phyloP scores from a whole-genome alignment of 2,888 invertebrate genomes.

The Platynereis dumerilii region DNA sequence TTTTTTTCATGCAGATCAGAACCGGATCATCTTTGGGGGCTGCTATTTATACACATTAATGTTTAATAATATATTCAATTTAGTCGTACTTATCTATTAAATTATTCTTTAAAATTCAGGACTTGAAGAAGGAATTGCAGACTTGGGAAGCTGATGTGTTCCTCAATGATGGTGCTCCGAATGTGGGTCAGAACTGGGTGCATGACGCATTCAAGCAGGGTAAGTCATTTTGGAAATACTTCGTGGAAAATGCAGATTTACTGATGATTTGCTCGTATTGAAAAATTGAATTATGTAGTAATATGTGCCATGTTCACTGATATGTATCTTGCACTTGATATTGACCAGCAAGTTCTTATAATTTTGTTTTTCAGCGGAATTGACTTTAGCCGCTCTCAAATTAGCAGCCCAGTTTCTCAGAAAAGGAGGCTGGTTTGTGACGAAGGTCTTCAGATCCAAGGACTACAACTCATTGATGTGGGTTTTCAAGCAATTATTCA shows the following conservation, averaged over 20 bases:
- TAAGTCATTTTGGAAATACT: slow-evolving; percentile 30
- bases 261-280: slow-evolving; percentile 8
- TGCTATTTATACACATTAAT: no score
- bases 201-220: slow-evolving; percentile 95
- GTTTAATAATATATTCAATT: no score
- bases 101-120: no score
- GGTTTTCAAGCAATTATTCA: slow-evolving; percentile 96
- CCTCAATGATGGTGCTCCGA: slow-evolving; percentile 97
- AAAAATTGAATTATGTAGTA: no score
- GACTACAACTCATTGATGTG: slow-evolving; percentile 94
- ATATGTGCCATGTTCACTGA: no score
- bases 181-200: slow-evolving; percentile 93
- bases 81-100: no score
- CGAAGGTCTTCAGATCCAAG: slow-evolving; percentile 97
- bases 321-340: no score
- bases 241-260: no score
- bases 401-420: slow-evolving; percentile 87
- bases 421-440: slow-evolving; percentile 95
- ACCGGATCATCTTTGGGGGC: no score
- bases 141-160: slow-evolving; percentile 97
- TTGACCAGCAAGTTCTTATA: not conserved
- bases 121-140: slow-evolving; percentile 84
- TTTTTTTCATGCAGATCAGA: no score
- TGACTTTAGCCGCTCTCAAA: slow-evolving; percentile 92
- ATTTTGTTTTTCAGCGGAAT: slow-evolving; percentile 68